Conservation (phyloP, 2,113 vertebrate genomes). For the Oceanodroma tethys region DNA sequence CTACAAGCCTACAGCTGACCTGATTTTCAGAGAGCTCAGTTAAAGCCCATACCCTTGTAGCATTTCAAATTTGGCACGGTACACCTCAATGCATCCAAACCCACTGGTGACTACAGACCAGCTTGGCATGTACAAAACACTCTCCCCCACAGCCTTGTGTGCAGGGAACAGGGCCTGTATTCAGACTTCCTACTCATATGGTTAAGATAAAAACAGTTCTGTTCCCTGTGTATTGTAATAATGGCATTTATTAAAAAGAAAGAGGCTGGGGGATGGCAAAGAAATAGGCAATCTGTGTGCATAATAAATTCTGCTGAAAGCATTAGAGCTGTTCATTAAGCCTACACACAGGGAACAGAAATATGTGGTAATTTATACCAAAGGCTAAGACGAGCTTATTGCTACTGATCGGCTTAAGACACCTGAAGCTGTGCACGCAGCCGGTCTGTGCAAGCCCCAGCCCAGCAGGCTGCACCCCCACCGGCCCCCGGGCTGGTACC, state of each 20-base stretch:
- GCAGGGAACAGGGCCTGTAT: neutral
- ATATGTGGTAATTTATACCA: neutral
- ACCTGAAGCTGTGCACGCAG: neutral
- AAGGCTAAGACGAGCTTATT: neutral
- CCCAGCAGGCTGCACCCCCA: neutral
- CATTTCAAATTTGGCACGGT: neutral
- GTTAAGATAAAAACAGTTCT: neutral
- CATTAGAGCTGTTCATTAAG: constrained; percentile 7
- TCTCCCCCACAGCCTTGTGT: neutral
- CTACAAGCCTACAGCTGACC: neutral
- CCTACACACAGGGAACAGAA: neutral
- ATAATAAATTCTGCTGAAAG: constrained; percentile 13
- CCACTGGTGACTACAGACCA: neutral
- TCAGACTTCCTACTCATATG: neutral
- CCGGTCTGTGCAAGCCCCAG: neutral
- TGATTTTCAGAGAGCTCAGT: neutral
- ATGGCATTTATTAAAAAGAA: neutral
- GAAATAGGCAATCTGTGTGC: constrained; percentile 1
- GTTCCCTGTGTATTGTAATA: neutral
- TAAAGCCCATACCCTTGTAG: neutral
- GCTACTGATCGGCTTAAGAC: neutral
- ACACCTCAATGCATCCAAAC: neutral
- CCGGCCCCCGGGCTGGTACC: neutral
- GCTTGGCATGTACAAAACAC: neutral
- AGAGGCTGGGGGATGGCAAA: neutral